Percentiles rank a stretch among this genome's conserved stretches.
Conservation (phyloP, 2,113 vertebrate genomes). For the Microcebus ravelobensis region DNA sequence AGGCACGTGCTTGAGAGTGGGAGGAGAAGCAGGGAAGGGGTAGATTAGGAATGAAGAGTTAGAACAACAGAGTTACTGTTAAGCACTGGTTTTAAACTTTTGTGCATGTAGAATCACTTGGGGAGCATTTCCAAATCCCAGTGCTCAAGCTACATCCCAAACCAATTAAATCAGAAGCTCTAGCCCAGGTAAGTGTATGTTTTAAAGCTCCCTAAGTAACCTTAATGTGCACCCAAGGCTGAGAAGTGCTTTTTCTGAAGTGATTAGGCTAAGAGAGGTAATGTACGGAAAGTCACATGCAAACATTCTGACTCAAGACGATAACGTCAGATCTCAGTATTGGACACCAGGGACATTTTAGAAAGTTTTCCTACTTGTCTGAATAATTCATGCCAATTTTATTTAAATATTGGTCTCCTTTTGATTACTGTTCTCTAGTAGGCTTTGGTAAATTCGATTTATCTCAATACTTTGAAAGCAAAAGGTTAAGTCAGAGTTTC, state of each 20-base stretch:
- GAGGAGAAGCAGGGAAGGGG: neutral
- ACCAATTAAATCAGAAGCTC: neutral
- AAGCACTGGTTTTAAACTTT: neutral
- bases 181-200: neutral
- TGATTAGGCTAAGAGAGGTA: neutral
- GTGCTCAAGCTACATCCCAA: neutral
- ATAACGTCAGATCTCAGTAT: neutral
- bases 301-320: neutral
- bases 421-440: neutral
- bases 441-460: neutral
- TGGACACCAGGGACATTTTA: neutral
- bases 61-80: neutral
- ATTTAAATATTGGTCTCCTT: neutral
- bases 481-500: neutral
- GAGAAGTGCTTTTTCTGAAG: neutral
- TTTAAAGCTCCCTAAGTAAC: slow-evolving; percentile 4
- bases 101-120: neutral
- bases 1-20: neutral
- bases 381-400: neutral
- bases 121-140: neutral
- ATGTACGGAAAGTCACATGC: neutral
- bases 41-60: neutral
- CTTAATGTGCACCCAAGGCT: neutral
- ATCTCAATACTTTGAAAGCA: neutral
- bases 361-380: neutral